Evolutionary conservation across 1,140 invertebrate genomes (phyloP).

Genomic region (Drosophila takahashii): DNA sequence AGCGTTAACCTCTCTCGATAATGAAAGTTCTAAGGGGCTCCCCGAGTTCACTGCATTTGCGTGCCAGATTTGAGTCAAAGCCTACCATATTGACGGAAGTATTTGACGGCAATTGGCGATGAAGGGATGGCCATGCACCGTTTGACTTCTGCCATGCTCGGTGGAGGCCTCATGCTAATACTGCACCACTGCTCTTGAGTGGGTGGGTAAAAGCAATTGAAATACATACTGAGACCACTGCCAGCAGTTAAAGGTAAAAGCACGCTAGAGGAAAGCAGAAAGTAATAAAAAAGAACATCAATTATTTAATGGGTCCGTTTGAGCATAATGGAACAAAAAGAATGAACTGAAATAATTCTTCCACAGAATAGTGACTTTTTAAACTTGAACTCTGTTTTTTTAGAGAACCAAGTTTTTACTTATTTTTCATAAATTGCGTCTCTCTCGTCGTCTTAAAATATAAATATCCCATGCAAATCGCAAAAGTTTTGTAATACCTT

Average conservation of each 20-base stretch:
- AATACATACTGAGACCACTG: slow-evolving; percentile 3
- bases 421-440: too few relatives aligned
- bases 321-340: neutral
- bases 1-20: neutral
- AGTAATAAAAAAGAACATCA: neutral
- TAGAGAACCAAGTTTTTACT: too few relatives aligned
- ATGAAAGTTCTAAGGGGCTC: neutral
- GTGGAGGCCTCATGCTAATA: neutral
- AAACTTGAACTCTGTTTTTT: neutral
- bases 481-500: neutral
- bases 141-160: slow-evolving; percentile 24
- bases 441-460: too few relatives aligned
- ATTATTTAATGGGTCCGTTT: neutral
- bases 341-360: neutral
- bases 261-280: slow-evolving; percentile 10
- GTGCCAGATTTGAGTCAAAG: neutral
- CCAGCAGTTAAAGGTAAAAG: slow-evolving; percentile 23
- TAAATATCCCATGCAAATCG: too few relatives aligned
- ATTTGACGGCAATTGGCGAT: slow-evolving; percentile 14
- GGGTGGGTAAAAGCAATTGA: slow-evolving; percentile 30
- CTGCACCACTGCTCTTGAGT: neutral
- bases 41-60: neutral
- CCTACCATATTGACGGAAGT: slow-evolving; percentile 17
- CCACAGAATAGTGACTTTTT: neutral
- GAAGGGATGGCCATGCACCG: neutral